Evolutionary conservation across 2,113 vertebrate species (phyloP).

Genomic region (Odocoileus hemionus): DNA sequence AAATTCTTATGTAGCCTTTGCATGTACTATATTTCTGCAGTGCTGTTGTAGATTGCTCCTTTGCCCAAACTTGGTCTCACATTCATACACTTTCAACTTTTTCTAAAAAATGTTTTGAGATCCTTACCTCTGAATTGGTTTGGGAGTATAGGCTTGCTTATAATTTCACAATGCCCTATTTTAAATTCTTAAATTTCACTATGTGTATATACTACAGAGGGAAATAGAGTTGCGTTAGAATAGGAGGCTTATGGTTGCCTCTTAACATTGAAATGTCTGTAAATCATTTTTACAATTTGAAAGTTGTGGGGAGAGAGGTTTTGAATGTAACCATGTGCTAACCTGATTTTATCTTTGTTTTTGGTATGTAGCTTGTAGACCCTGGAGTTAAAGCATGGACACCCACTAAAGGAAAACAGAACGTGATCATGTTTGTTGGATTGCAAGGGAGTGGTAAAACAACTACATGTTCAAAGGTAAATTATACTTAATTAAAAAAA

Average conservation of each 20-base stretch:
- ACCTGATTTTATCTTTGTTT: slow-evolving; percentile 30
- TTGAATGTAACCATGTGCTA: not conserved
- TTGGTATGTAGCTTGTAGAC: slow-evolving; percentile 90
- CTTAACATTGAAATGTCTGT: not conserved
- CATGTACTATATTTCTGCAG: not conserved
- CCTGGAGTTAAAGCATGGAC: slow-evolving; percentile 99
- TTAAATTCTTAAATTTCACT: slow-evolving; percentile 40
- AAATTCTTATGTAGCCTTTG: not conserved
- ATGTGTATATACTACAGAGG: not conserved
- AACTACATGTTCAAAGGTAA: slow-evolving; percentile 98
- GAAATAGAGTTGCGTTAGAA: not conserved
- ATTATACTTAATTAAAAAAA: not conserved
- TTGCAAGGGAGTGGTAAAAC: slow-evolving; percentile 99
- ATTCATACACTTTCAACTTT: not conserved
- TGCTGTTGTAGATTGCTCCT: not conserved
- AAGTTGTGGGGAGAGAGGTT: not conserved
- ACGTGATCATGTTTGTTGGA: slow-evolving; percentile 99
- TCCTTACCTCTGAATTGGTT: not conserved
- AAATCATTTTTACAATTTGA: slow-evolving; percentile 37
- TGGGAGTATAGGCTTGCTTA: not conserved
- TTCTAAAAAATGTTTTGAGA: not conserved
- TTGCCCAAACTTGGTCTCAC: slow-evolving; percentile 32
- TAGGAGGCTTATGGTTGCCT: not conserved
- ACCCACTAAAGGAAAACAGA: slow-evolving; percentile 98
- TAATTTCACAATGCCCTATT: not conserved